Conservation (phyloP, 2,113 vertebrate genomes). For the Recurvirostra avosetta region DNA sequence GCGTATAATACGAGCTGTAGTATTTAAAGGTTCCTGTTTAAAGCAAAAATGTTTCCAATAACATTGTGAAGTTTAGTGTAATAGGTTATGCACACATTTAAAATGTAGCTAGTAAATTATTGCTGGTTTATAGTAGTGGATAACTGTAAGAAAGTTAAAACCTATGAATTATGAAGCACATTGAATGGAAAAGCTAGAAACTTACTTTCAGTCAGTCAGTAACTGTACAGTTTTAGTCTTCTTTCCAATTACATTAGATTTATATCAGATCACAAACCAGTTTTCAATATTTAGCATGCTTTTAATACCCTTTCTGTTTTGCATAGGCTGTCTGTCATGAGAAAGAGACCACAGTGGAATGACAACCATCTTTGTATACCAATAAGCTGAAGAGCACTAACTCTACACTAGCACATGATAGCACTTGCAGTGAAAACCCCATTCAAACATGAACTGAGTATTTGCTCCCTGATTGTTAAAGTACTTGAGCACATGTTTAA, state of each 20-base stretch:
- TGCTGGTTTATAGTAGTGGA: background rate
- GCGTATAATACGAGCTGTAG: background rate
- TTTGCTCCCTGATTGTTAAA: background rate
- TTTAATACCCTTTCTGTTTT: background rate
- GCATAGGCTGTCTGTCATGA: background rate
- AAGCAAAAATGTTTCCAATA: background rate
- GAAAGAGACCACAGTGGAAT: background rate
- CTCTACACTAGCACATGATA: background rate
- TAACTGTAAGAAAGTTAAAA: background rate
- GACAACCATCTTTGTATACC: background rate
- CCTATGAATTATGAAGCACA: background rate
- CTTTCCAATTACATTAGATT: background rate
- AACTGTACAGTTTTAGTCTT: background rate
- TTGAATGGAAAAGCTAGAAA: background rate
- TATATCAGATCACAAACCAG: background rate
- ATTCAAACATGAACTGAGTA: background rate
- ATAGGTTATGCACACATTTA: background rate
- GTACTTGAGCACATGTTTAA: background rate
- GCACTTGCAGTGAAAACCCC: background rate
- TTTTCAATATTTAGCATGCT: background rate
- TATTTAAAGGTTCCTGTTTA: background rate
- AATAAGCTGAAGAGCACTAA: background rate
- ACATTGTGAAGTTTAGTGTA: background rate
- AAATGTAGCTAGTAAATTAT: background rate
- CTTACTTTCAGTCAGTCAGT: background rate